Evolutionary conservation across 2,888 invertebrate genomes (phyloP).

Genomic region (Leucozona laternaria): DNA sequence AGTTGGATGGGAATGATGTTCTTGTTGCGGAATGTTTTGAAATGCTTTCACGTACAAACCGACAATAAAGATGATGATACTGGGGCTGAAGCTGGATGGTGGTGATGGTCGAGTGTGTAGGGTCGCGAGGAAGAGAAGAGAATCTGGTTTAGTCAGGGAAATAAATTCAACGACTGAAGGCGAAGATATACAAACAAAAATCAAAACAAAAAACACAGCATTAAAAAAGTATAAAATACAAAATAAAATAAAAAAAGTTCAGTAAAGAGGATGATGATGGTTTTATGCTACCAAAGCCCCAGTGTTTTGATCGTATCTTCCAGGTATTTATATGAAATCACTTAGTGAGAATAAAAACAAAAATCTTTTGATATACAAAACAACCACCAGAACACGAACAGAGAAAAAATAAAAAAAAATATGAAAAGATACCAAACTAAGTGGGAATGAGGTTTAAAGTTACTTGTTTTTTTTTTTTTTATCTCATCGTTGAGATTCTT

Average conservation of each 20-base stretch:
- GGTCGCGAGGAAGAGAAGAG: constrained; percentile 26
- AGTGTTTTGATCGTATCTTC: constrained; percentile 66
- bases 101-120: constrained; percentile 18
- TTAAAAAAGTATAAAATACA: not conserved
- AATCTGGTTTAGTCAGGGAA: constrained; percentile 70
- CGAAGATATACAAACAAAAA: constrained; percentile 3
- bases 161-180: constrained; percentile 56
- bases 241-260: constrained; percentile 25
- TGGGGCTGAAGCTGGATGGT: constrained; percentile 28
- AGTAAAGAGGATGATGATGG: constrained; percentile 57
- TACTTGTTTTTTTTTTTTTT: constrained; percentile 65
- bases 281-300: constrained; percentile 69
- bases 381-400: not conserved
- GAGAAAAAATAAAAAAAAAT: constrained; percentile 5
- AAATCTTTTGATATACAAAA: constrained; percentile 41
- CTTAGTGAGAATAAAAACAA: constrained; percentile 66
- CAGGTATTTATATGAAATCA: constrained; percentile 73
- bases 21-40: constrained; percentile 60
- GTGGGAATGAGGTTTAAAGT: constrained; percentile 61
- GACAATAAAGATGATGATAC: constrained; percentile 42
- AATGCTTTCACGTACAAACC: constrained; percentile 39
- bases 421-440: constrained; percentile 21
- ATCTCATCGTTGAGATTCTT: constrained; percentile 60
- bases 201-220: not conserved
- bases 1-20: constrained; percentile 62